Conservation (phyloP, 2,888 invertebrate genomes). For the Phoenoteleia sp. region DNA sequence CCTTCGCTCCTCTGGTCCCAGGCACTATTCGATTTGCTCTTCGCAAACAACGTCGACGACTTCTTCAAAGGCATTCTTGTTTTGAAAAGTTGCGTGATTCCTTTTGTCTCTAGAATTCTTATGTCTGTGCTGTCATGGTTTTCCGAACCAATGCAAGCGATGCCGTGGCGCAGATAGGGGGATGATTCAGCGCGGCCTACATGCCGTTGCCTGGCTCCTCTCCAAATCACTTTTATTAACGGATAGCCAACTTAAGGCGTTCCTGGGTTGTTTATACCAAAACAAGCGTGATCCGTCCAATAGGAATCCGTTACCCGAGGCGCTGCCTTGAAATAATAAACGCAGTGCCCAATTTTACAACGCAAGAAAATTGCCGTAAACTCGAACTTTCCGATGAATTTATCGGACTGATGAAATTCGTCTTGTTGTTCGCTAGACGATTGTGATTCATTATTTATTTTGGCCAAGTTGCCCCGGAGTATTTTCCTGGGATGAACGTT, state of each 20-base stretch:
- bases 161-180: conserved; percentile 43
- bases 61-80: conserved; percentile 54
- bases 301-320: too few species aligned
- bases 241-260: conserved; percentile 76
- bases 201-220: conserved; percentile 80
- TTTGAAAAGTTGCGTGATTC: conserved; percentile 36
- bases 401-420: neutral
- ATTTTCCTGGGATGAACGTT: neutral
- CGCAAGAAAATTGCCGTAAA: conserved; percentile 28
- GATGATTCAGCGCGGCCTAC: conserved; percentile 82
- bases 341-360: conserved; percentile 47
- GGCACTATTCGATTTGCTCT: conserved; percentile 29
- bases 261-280: conserved; percentile 78
- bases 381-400: neutral
- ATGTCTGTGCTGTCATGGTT: conserved; percentile 46
- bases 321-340: conserved; percentile 82
- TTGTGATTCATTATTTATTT: conserved; percentile 42
- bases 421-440: neutral
- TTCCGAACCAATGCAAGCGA: conserved; percentile 50
- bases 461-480: neutral
- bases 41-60: conserved; percentile 55
- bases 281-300: too few species aligned
- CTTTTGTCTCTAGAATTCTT: conserved; percentile 23
- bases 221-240: conserved; percentile 86
- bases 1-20: conserved; percentile 6